These are phyloP conservation scores for Prochilodus magdalenae DNA, from an alignment of 2,113 vertebrate genomes.

Conservation along the genomic window DNA sequence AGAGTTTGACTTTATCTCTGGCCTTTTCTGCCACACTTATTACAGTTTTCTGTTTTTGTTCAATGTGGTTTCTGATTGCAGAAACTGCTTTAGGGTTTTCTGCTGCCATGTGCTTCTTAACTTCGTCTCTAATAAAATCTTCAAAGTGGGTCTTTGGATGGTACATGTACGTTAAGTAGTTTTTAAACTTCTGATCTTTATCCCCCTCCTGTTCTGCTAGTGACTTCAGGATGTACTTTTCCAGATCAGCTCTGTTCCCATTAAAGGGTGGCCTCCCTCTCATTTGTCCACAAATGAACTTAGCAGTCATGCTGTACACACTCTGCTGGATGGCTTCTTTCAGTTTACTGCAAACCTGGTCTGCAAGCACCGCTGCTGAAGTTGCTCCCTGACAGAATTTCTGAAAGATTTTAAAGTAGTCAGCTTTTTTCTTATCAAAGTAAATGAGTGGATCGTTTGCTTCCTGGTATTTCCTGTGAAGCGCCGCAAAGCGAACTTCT, in stretches of 20 bases:
- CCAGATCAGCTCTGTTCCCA: slow-evolving; percentile 67
- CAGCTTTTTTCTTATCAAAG: slow-evolving; percentile 63
- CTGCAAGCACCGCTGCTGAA: slow-evolving; percentile 65
- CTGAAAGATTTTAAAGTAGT: slow-evolving; percentile 70
- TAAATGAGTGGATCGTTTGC: slow-evolving; percentile 68
- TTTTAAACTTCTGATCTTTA: slow-evolving; percentile 67
- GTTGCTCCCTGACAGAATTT: slow-evolving; percentile 69
- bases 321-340: slow-evolving; percentile 43
- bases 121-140: slow-evolving; percentile 42
- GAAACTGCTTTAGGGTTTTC: slow-evolving; percentile 7
- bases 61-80: slow-evolving; percentile 40
- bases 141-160: background rate
- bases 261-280: slow-evolving; percentile 54
- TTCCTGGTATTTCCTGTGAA: slow-evolving; percentile 56
- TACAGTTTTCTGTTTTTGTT: background rate
- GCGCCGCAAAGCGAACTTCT: slow-evolving; percentile 56
- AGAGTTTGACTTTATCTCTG: slow-evolving; percentile 15
- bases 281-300: slow-evolving; percentile 60
- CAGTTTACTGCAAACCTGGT: slow-evolving; percentile 69
- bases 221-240: slow-evolving; percentile 66
- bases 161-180: slow-evolving; percentile 56
- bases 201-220: slow-evolving; percentile 56
- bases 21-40: slow-evolving; percentile 54
- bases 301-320: slow-evolving; percentile 38
- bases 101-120: slow-evolving; percentile 12